Base-by-base conservation (phyloP, 2,797 vertebrate species). In the Coilia nasus region DNA sequence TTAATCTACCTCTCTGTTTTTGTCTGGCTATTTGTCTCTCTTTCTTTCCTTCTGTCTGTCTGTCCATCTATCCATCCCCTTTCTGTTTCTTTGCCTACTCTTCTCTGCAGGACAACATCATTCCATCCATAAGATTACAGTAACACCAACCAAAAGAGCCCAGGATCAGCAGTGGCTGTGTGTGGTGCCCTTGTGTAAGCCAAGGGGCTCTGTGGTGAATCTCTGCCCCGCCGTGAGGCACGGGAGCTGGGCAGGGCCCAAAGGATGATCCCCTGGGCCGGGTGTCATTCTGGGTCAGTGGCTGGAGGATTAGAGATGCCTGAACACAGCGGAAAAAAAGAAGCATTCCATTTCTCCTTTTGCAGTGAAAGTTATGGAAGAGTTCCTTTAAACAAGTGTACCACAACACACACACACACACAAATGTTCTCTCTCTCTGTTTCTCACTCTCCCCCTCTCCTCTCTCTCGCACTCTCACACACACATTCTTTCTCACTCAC, bases 381-480 rank as follows among this genome's bases (percentile, higher is more conserved):
- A 28, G 62, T 67, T 64, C n/a, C n/a, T n/a, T 64, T 64, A 64
- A 64, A 64, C n/a, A 64, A 23, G n/a, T 64, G 2, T 11, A 25
- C 14, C 50, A 54, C 67, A 86, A 87, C 85, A 83, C 81, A 83
- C 82, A 71, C 67, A 31, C 67, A 71, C 12, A 71, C 67, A 31
- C 50, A 54, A 14, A 54, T 41, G 35, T 41, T 2, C 35, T 5
- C 35, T 41, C 35, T 5, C 35, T 41, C 35, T 41, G 2, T 41
- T 5, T 41, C 35, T 41, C 35, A 2, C 35, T 41, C 50, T 83
- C 83, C 86, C 83, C 60, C 62, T 86, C 85, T 81, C 81, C 35
- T 41, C 35, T 41, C 50, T 83, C 83, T 86, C 83, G 60, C 62
- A 87, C 85, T 81, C 81, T 81, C 82, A 71, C 67, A 71, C 28